Base-by-base conservation (phyloP, 2,797 vertebrate species). In the Malurus splendens region DNA sequence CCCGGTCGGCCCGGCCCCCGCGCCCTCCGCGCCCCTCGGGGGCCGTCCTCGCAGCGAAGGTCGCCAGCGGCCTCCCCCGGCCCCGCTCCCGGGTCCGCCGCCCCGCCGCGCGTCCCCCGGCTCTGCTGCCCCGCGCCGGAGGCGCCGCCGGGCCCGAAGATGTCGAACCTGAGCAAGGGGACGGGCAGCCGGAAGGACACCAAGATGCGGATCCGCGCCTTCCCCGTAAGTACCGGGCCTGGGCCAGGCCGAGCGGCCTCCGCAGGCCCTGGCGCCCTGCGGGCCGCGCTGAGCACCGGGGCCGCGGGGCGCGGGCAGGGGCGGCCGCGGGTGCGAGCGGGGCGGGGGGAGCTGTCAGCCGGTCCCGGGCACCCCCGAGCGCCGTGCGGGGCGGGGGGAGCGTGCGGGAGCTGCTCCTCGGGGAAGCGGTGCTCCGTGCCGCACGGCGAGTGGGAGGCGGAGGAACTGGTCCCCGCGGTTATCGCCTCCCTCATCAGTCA, bases 161-260 rank as follows among this genome's bases (percentile, higher is more conserved):
- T 99, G 98, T 99, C 98, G 96, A 99, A 99, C 97, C 98, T 99
- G 96, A 98, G 98, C 98, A 99, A 99, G 98, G 98, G 98, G 96
- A 97, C 97, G 93, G 98, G 98, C 96, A 98, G 98, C 97, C 98
- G 98, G 98, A 99, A 99, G 98, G 99, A 99, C 98, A 99, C 98
- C 98, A 99, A 99, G 97, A 99, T 99, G 99, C 98, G 99, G 98
- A 99, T 99, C 98, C 98, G 98, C 97, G 99, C 99, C 96, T 99
- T 99, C 98, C 98, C 99, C 97, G 98, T 99, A 97, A 99, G 99
- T 96, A 81, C 3, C 95, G 95, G 96, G 86, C 52, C 94, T 73
- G 71, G 67, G 90, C 87, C 76, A 65, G 76, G 82, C 54, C 44
- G 82, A 94, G 95, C 60, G 47, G 60, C 76, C 51, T 90, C 78